Conservation (phyloP, 1,140 invertebrate genomes). For the Drosophila orena region DNA sequence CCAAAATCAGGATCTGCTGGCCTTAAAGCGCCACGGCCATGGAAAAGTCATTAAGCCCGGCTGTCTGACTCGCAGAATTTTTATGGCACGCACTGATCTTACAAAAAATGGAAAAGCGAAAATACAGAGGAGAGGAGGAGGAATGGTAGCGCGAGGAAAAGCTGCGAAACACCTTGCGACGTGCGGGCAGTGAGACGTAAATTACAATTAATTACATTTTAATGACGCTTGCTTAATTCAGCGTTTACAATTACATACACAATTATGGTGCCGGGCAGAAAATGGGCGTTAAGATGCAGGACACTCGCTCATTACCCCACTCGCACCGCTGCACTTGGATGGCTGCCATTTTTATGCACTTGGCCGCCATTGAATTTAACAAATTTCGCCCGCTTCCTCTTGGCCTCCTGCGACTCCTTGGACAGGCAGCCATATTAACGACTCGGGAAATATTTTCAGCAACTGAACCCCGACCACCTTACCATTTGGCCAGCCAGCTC, state of each 20-base stretch:
- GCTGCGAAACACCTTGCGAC: slow-evolving; percentile 63
- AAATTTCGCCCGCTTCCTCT: slow-evolving; percentile 54
- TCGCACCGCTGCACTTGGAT: slow-evolving; percentile 41
- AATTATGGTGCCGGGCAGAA: slow-evolving; percentile 59
- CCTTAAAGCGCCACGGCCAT: slow-evolving; percentile 27
- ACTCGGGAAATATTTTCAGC: slow-evolving; percentile 49
- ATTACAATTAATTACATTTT: slow-evolving; percentile 84
- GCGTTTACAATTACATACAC: slow-evolving; percentile 84
- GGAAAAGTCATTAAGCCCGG: slow-evolving; percentile 52
- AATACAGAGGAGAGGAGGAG: not conserved
- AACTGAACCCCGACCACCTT: not conserved
- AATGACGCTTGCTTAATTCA: slow-evolving; percentile 84
- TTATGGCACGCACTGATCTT: slow-evolving; percentile 67
- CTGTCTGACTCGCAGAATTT: slow-evolving; percentile 39
- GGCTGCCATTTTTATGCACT: slow-evolving; percentile 75
- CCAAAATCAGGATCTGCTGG: slow-evolving; percentile 11
- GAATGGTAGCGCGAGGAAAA: slow-evolving; percentile 9
- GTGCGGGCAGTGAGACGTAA: slow-evolving; percentile 67
- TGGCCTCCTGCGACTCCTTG: not conserved
- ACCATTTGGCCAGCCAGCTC: slow-evolving; percentile 1
- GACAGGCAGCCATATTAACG: slow-evolving; percentile 62
- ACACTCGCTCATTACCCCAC: slow-evolving; percentile 66
- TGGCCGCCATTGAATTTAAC: slow-evolving; percentile 69
- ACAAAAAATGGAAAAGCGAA: slow-evolving; percentile 2
- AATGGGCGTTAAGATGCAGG: slow-evolving; percentile 28